Percentiles rank a stretch among this genome's conserved stretches.
phyloP scores from a whole-genome alignment of 2,888 invertebrate species.

The Apamea monoglypha region DNA sequence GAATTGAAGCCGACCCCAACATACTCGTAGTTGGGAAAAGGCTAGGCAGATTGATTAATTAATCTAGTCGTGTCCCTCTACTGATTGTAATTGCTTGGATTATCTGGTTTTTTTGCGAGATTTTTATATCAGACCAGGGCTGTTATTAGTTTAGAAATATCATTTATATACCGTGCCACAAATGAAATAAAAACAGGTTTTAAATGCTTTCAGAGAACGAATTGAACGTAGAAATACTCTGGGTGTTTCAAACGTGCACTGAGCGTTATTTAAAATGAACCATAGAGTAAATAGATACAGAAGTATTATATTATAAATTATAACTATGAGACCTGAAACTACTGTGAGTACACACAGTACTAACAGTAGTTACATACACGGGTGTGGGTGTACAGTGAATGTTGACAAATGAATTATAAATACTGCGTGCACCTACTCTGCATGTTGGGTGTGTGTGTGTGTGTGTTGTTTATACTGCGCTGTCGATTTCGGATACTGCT shows the following conservation, averaged over 20 bases:
- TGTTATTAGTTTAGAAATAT: conserved; percentile 6
- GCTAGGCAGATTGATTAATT: not conserved
- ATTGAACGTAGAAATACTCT: conserved; percentile 57
- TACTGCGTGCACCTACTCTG: too few species aligned
- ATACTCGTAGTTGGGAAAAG: not conserved
- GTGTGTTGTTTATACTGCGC: not conserved
- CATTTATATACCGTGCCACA: not conserved
- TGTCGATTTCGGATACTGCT: not conserved
- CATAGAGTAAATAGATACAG: conserved; percentile 8
- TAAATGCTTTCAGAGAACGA: conserved; percentile 45
- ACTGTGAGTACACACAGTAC: too few species aligned
- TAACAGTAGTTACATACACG: too few species aligned
- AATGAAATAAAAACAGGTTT: conserved; percentile 39
- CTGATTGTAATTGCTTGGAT: too few species aligned
- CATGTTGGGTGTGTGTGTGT: too few species aligned
- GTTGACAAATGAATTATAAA: not conserved
- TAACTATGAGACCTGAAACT: not conserved
- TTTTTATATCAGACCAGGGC: not conserved
- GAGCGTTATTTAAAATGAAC: conserved; percentile 45
- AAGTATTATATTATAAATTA: conserved; percentile 4
- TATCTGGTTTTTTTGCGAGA: not conserved
- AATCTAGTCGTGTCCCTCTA: not conserved
- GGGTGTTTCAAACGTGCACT: conserved; percentile 46
- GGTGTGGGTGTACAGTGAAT: too few species aligned
- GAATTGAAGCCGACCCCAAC: not conserved